Base-by-base conservation (phyloP, 2,888 invertebrate genomes). In the Clistopyga incitator region DNA sequence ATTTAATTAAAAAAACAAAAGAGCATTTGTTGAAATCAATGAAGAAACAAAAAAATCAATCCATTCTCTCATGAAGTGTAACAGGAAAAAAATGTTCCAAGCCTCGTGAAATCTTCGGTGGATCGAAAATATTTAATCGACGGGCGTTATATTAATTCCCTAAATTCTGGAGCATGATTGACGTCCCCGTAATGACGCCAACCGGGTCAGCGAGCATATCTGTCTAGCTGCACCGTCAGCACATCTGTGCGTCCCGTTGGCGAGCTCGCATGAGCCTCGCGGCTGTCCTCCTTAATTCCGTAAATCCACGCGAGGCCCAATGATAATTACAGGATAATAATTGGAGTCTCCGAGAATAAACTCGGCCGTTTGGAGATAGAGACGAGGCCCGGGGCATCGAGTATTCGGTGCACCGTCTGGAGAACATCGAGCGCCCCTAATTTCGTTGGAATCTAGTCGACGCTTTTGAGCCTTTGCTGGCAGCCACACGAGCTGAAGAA, bases 301-400 rank as follows among this genome's bases (percentile, higher is more conserved):
- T 56, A 75, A 65, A 64, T 75, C 78, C 78, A 82, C 74, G 70
- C 64, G 71, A 75, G 64, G 64, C 47, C 78, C 70, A 65, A 75
- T 64, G 71, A 75, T 70, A 82, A 82, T 82, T 82, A 71, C 75
- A 78, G 82, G 56, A 64, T 65, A 74, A 82, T 74, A 75, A 71
- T 82, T 71, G 75, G 45, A 59, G 78, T 71, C 64, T 70, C 52
- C 70, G 61, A 74, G 64, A 74, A 74, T 70, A 67, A 77, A 81
- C 23, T 82, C 68, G 54, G 64, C 64, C 68, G 56, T 75, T 70
- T 38, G 47, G 50, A 75, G 52, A 78, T 75, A 67, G 82, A 78
- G 65, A 70, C 82, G 23, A 23, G 56, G 82, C 82, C 70, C 56
- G 45, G 29, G 78, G 82, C 59, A 47, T 61, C 0, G 15, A 11